These are phyloP conservation scores for Anoplius nigerrimus DNA, from an alignment of 2,888 invertebrate genomes.

Conservation along the genomic window DNA sequence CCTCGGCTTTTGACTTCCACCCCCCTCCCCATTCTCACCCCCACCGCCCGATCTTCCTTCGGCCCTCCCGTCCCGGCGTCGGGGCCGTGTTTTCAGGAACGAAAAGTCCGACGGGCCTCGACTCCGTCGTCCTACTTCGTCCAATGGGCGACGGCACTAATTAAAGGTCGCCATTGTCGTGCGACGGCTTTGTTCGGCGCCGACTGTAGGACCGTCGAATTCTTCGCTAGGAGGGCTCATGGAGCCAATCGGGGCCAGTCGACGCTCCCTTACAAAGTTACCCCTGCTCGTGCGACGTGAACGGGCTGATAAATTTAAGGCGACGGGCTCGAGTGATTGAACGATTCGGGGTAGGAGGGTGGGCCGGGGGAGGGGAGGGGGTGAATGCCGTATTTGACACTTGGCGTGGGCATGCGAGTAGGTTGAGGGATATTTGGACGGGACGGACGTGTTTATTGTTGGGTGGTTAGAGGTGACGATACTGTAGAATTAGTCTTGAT, in stretches of 20 bases:
- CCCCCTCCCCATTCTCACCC: neutral
- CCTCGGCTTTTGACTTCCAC: constrained; percentile 29
- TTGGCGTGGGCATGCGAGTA: too few species aligned
- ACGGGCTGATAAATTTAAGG: constrained; percentile 34
- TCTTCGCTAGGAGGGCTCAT: constrained; percentile 10
- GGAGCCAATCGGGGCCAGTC: constrained; percentile 12
- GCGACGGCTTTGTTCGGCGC: constrained; percentile 41
- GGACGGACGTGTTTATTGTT: too few species aligned
- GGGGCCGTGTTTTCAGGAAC: neutral
- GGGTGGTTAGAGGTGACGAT: too few species aligned
- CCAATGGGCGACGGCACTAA: constrained; percentile 31
- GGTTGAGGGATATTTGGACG: too few species aligned
- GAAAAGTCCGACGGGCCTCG: constrained; percentile 1
- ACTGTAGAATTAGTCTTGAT: too few species aligned
- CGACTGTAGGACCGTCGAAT: constrained; percentile 42
- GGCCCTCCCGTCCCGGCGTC: neutral
- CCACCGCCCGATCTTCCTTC: neutral
- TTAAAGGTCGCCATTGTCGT: constrained; percentile 50
- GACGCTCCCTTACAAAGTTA: neutral
- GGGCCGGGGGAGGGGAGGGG: too few species aligned
- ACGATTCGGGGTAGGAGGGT: too few species aligned
- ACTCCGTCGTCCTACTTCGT: neutral
- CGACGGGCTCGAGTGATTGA: constrained; percentile 14
- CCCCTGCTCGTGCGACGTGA: neutral
- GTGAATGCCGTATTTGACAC: too few species aligned